These are phyloP conservation scores for Macrobrachium nipponense DNA, from an alignment of 1,140 invertebrate species.

Conservation along the genomic window DNA sequence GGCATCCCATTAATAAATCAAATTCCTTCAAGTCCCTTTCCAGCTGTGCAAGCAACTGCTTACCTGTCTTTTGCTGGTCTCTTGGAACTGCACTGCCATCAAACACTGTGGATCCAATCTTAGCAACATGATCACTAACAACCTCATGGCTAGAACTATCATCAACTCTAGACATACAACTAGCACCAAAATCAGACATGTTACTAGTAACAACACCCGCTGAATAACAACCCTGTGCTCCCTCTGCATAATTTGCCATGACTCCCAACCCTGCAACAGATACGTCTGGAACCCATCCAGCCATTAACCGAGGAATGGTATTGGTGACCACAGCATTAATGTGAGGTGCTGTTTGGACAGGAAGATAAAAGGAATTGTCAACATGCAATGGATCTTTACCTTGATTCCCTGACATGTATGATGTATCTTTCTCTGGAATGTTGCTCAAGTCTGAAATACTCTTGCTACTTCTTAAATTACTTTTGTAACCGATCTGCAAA, in stretches of 20 bases:
- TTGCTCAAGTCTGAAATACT: conserved; percentile 80
- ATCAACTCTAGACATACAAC: background rate
- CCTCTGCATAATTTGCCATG: background rate
- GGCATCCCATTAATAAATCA: conserved; percentile 50
- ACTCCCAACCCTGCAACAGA: conserved; percentile 35
- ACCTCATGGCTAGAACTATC: background rate
- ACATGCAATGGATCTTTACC: conserved; percentile 46
- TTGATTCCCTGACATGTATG: conserved; percentile 60
- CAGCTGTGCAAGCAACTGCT: conserved; percentile 55
- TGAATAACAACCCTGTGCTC: background rate
- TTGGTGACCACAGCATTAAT: conserved; percentile 33
- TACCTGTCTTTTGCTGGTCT: conserved; percentile 54
- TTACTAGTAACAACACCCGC: background rate
- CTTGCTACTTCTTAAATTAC: conserved; percentile 84
- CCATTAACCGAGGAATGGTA: conserved; percentile 11
- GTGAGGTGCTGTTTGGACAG: conserved; percentile 23
- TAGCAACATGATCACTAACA: background rate
- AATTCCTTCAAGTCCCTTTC: conserved; percentile 59
- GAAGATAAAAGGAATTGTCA: conserved; percentile 39
- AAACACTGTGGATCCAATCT: conserved; percentile 39
- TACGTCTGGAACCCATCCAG: no score
- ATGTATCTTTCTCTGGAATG: conserved; percentile 64
- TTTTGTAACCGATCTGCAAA: conserved; percentile 79
- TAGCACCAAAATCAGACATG: background rate
- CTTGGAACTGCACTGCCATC: conserved; percentile 56